Evolutionary conservation across 1,140 invertebrate genomes (phyloP).

Genomic region (Drosophila suzukii): DNA sequence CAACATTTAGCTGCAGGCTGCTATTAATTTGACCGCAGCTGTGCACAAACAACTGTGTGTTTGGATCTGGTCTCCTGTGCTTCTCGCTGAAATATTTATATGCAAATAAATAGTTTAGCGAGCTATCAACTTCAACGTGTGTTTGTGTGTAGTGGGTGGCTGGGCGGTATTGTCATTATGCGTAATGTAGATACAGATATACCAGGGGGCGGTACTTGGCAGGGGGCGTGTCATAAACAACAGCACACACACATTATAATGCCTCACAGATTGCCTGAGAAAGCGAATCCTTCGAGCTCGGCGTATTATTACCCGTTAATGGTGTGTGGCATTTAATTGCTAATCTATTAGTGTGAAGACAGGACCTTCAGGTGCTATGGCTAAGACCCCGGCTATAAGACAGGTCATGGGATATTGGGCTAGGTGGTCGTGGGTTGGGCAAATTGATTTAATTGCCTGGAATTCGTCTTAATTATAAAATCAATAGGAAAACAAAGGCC

Average conservation of each 20-base stretch:
- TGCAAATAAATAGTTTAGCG: slow-evolving; percentile 80
- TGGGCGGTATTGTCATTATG: slow-evolving; percentile 53
- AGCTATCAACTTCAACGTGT: slow-evolving; percentile 61
- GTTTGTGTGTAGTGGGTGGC: neutral
- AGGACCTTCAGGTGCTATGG: slow-evolving; percentile 24
- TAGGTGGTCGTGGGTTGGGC: slow-evolving; percentile 31
- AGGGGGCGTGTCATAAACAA: slow-evolving; percentile 59
- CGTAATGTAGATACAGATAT: slow-evolving; percentile 21
- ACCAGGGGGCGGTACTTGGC: slow-evolving; percentile 5
- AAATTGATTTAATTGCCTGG: slow-evolving; percentile 62
- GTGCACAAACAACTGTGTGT: slow-evolving; percentile 9
- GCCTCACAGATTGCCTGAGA: slow-evolving; percentile 2
- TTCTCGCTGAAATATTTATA: slow-evolving; percentile 74
- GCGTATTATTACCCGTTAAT: slow-evolving; percentile 75
- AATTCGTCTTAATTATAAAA: slow-evolving; percentile 58
- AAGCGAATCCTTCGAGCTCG: slow-evolving; percentile 14
- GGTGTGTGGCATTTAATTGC: slow-evolving; percentile 77
- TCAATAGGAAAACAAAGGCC: slow-evolving; percentile 54
- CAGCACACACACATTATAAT: slow-evolving; percentile 33
- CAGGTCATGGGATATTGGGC: slow-evolving; percentile 4
- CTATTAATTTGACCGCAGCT: neutral
- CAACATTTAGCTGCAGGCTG: neutral
- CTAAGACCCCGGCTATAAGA: slow-evolving; percentile 24
- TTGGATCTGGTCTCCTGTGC: slow-evolving; percentile 30
- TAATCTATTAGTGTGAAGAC: slow-evolving; percentile 65